phyloP scores from a whole-genome alignment of 2,888 invertebrate species.

The Malthinus flaveolus region DNA sequence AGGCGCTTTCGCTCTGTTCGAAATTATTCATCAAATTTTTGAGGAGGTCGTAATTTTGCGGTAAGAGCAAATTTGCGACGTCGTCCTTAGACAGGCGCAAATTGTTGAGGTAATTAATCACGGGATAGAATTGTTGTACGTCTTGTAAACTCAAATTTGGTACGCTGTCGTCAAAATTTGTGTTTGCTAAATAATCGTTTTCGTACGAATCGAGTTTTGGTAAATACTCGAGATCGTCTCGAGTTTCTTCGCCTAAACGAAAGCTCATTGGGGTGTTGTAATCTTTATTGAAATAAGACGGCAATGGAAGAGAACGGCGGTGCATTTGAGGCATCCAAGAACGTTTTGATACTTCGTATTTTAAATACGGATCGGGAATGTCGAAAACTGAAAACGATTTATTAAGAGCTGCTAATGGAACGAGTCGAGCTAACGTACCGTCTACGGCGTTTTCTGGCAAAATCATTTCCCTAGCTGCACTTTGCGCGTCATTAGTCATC shows the following conservation, averaged over 20 bases:
- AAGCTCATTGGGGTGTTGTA: slow-evolving; percentile 52
- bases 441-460: slow-evolving; percentile 57
- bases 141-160: slow-evolving; percentile 34
- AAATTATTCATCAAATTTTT: slow-evolving; percentile 38
- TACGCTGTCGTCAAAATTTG: slow-evolving; percentile 14
- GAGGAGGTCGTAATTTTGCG: slow-evolving; percentile 29
- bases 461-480: slow-evolving; percentile 54
- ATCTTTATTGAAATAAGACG: slow-evolving; percentile 41
- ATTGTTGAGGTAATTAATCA: slow-evolving; percentile 30
- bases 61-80: slow-evolving; percentile 27
- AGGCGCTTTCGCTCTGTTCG: slow-evolving; percentile 30
- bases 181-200: slow-evolving; percentile 21
- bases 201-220: slow-evolving; percentile 33
- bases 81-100: slow-evolving; percentile 22
- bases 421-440: slow-evolving; percentile 35
- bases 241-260: slow-evolving; percentile 45
- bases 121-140: slow-evolving; percentile 37
- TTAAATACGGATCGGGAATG: slow-evolving; percentile 49
- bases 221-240: slow-evolving; percentile 44
- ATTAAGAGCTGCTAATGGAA: neutral
- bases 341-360: slow-evolving; percentile 44
- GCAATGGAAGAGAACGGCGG: slow-evolving; percentile 41
- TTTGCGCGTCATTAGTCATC: slow-evolving; percentile 53
- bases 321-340: slow-evolving; percentile 52
- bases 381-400: slow-evolving; percentile 41